These are phyloP conservation scores for Andrena flavipes DNA, from an alignment of 2,888 invertebrate genomes.

Conservation along the genomic window DNA sequence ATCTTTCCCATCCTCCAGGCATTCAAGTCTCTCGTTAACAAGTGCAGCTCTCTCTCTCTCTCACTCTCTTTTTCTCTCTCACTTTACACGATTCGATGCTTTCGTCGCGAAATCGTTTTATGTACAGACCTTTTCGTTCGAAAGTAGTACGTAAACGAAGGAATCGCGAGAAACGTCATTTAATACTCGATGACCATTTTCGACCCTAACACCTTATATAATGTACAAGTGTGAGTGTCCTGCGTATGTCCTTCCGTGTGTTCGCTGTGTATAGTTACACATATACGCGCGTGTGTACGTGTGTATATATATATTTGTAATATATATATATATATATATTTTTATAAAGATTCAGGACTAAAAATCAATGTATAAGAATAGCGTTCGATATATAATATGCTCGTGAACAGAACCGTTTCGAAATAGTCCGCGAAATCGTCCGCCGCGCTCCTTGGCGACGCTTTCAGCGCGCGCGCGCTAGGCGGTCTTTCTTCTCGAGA, in stretches of 20 bases:
- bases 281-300: slow-evolving; percentile 4
- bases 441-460: slow-evolving; percentile 1
- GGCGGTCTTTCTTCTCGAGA: slow-evolving; percentile 15
- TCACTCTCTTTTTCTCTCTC: neutral
- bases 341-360: slow-evolving; percentile 56
- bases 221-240: slow-evolving; percentile 29
- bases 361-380: slow-evolving; percentile 63
- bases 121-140: slow-evolving; percentile 1
- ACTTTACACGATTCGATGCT: slow-evolving; percentile 36
- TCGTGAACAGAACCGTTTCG: slow-evolving; percentile 50
- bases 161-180: slow-evolving; percentile 27
- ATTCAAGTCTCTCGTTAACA: neutral
- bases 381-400: slow-evolving; percentile 49
- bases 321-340: slow-evolving; percentile 42
- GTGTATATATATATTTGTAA: slow-evolving; percentile 37
- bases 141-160: slow-evolving; percentile 20
- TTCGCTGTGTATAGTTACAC: slow-evolving; percentile 16
- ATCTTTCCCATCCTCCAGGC: neutral
- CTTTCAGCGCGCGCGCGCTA: neutral
- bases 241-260: neutral
- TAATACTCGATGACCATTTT: slow-evolving; percentile 38
- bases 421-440: slow-evolving; percentile 35
- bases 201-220: slow-evolving; percentile 36
- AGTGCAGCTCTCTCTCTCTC: neutral
- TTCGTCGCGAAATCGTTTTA: slow-evolving; percentile 14